Evolutionary conservation across 2,113 vertebrate species (phyloP).

Genomic region (Rutilus rutilus): DNA sequence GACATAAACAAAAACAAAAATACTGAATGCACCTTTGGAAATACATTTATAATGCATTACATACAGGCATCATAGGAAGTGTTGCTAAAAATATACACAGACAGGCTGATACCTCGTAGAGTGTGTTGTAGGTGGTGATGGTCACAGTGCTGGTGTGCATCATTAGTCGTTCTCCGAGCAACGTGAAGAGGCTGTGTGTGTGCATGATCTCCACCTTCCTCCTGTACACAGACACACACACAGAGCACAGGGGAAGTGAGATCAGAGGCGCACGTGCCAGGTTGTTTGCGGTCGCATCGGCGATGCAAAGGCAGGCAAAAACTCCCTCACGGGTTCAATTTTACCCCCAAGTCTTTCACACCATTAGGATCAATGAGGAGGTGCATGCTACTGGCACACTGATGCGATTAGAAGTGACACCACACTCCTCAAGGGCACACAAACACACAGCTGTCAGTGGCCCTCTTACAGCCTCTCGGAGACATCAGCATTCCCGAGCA

Average conservation of each 20-base stretch:
- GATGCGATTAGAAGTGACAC: constrained; percentile 47
- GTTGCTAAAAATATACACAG: not conserved
- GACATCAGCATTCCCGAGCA: not conserved
- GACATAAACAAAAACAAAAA: not conserved
- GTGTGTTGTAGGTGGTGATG: constrained; percentile 96
- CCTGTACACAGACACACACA: constrained; percentile 69
- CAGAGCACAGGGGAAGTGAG: not conserved
- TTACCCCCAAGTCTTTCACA: not conserved
- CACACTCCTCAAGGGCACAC: constrained; percentile 38
- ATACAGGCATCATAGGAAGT: not conserved
- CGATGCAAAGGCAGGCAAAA: constrained; percentile 6
- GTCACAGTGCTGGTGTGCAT: constrained; percentile 97
- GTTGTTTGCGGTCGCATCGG: not conserved
- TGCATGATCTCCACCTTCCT: constrained; percentile 99
- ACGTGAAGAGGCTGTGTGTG: constrained; percentile 97
- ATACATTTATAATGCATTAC: not conserved
- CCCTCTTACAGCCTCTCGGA: constrained; percentile 23
- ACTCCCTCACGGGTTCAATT: constrained; percentile 11
- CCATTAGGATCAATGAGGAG: constrained; percentile 40
- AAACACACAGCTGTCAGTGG: constrained; percentile 36
- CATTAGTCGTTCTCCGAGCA: constrained; percentile 96
- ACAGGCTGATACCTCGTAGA: constrained; percentile 88
- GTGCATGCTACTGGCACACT: constrained; percentile 28
- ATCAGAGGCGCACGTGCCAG: not conserved
- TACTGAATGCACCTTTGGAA: not conserved